A percentile compares a stretch with the other conserved stretches of the same genome.
Conservation (phyloP, 2,797 vertebrate species). For the Salarias fasciatus region DNA sequence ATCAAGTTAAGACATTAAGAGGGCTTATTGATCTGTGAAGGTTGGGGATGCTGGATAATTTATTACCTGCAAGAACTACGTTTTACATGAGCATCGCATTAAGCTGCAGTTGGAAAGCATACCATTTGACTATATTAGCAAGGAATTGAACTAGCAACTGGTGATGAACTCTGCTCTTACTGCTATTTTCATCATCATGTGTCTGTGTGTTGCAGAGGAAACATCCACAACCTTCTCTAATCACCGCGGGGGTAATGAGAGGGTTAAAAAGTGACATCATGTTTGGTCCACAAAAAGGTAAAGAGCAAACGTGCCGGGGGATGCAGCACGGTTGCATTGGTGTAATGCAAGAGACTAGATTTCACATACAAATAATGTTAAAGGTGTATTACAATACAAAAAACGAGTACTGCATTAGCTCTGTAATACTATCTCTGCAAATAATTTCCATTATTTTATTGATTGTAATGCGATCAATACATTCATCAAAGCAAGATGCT, state of each 20-base stretch:
- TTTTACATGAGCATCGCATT: background rate
- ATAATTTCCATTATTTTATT: background rate
- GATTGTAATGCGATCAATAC: background rate
- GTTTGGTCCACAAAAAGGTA: constrained; percentile 43
- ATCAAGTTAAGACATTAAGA: constrained; percentile 28
- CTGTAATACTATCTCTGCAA: background rate
- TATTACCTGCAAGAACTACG: background rate
- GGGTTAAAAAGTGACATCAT: constrained; percentile 59
- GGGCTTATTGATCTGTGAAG: background rate
- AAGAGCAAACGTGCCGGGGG: constrained; percentile 33
- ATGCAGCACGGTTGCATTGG: constrained; percentile 7
- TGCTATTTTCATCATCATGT: constrained; percentile 26
- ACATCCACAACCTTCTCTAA: constrained; percentile 3
- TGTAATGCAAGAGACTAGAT: constrained; percentile 15
- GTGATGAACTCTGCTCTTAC: constrained; percentile 35
- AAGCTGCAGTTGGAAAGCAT: constrained; percentile 2
- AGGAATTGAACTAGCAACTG: constrained; percentile 8
- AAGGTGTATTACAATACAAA: too few species aligned
- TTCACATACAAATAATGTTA: background rate
- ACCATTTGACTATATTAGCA: background rate
- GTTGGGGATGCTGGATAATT: background rate
- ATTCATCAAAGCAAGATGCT: background rate
- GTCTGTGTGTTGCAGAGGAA: constrained; percentile 11
- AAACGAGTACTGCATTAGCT: too few species aligned
- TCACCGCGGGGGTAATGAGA: constrained; percentile 32